These are phyloP conservation scores for Phylloscopus whistleri DNA, from an alignment of 2,113 vertebrate genomes.

Conservation along the genomic window DNA sequence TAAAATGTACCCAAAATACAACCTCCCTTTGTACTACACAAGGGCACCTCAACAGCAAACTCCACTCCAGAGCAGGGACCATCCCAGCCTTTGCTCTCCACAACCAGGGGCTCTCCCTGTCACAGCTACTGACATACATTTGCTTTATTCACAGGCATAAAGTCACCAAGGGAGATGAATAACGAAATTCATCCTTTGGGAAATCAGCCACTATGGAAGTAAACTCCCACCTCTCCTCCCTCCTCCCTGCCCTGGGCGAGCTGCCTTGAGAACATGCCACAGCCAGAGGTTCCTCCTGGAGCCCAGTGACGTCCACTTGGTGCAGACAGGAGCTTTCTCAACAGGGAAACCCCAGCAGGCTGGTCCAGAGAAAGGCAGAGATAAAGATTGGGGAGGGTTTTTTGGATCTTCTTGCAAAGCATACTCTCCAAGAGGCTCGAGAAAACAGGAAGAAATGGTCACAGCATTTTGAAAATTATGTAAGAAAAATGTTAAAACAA, in stretches of 20 bases:
- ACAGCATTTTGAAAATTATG: background rate
- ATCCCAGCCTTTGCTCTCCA: background rate
- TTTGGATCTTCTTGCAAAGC: background rate
- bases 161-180: background rate
- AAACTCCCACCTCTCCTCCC: background rate
- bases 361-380: background rate
- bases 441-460: background rate
- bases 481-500: background rate
- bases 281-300: background rate
- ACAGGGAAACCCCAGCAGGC: background rate
- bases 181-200: background rate
- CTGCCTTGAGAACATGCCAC: background rate
- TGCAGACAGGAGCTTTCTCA: background rate
- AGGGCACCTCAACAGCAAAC: background rate
- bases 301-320: background rate
- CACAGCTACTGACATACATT: background rate
- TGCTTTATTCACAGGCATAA: background rate
- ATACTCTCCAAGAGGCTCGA: accelerated
- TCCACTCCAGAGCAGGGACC: background rate
- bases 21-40: slow-evolving; percentile 24
- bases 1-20: slow-evolving; percentile 51
- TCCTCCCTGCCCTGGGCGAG: background rate
- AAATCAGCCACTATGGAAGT: background rate
- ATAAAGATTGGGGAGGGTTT: background rate
- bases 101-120: background rate